Evolutionary conservation across 1,140 invertebrate species (phyloP).

Genomic region (Drosophila bocqueti): DNA sequence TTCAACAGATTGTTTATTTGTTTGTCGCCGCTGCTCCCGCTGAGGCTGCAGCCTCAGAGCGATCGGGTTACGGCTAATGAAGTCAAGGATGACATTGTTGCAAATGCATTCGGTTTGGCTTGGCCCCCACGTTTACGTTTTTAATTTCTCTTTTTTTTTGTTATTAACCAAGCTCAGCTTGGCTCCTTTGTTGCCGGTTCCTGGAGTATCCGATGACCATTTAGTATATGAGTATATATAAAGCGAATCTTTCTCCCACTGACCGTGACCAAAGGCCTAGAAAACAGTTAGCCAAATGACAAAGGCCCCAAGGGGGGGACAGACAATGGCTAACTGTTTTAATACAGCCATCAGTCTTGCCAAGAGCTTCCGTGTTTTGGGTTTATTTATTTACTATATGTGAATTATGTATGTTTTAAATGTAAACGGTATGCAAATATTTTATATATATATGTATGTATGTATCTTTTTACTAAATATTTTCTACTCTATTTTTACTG

Average conservation of each 20-base stretch:
- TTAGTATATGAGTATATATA: not conserved
- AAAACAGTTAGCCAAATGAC: slow-evolving; percentile 46
- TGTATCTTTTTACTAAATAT: not conserved
- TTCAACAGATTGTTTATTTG: not conserved
- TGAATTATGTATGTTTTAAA: not conserved
- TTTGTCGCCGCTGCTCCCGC: slow-evolving; percentile 16
- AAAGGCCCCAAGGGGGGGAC: not conserved
- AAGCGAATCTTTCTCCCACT: slow-evolving; percentile 48
- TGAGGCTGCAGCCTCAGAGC: slow-evolving; percentile 41
- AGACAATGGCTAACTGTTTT: slow-evolving; percentile 6
- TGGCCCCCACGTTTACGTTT: slow-evolving; percentile 56
- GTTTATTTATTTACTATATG: not conserved
- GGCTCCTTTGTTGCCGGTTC: slow-evolving; percentile 34
- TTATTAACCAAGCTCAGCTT: not conserved
- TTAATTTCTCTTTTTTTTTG: slow-evolving; percentile 61
- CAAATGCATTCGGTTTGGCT: slow-evolving; percentile 42
- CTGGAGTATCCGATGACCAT: slow-evolving; percentile 43
- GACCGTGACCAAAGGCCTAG: slow-evolving; percentile 80
- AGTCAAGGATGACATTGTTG: slow-evolving; percentile 81
- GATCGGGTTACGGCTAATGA: slow-evolving; percentile 62
- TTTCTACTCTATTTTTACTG: not conserved
- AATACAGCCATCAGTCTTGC: not conserved
- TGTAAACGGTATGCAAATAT: no score
- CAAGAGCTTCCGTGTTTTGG: slow-evolving; percentile 3
- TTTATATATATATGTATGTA: not conserved